phyloP scores from a whole-genome alignment of 2,113 vertebrate species.

The Daboia siamensis region DNA sequence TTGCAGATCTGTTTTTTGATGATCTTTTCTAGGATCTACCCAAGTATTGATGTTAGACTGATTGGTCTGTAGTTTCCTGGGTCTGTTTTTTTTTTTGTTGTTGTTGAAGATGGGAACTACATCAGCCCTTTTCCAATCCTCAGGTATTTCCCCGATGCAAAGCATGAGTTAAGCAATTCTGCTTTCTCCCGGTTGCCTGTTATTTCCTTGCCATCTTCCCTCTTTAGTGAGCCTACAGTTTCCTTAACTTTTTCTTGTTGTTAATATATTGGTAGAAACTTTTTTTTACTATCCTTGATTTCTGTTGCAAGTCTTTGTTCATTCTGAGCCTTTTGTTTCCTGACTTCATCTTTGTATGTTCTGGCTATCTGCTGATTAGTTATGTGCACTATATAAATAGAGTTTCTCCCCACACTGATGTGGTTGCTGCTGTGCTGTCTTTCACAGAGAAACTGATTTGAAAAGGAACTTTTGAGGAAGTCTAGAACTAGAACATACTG shows the following conservation, averaged over 20 bases:
- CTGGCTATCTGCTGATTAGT: not conserved
- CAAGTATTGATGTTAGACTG: too few relatives aligned
- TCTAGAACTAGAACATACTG: too few relatives aligned
- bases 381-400: not conserved
- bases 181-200: not conserved
- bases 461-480: too few relatives aligned
- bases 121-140: not conserved
- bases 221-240: not conserved
- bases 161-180: not conserved
- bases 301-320: not conserved
- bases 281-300: not conserved
- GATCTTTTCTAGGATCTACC: too few relatives aligned
- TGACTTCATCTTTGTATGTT: not conserved
- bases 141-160: not conserved
- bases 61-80: too few relatives aligned
- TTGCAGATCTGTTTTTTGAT: too few relatives aligned
- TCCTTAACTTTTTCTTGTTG: not conserved
- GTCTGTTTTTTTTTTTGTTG: too few relatives aligned
- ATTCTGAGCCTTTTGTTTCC: not conserved
- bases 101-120: not conserved
- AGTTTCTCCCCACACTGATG: too few relatives aligned
- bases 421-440: too few relatives aligned
- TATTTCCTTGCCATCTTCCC: not conserved
- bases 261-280: not conserved
- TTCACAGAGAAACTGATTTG: too few relatives aligned